Evolutionary conservation across 1,140 invertebrate genomes (phyloP), one percentile per base, ranked within the genome.

Genomic region (Temnothorax nylanderi): DNA sequence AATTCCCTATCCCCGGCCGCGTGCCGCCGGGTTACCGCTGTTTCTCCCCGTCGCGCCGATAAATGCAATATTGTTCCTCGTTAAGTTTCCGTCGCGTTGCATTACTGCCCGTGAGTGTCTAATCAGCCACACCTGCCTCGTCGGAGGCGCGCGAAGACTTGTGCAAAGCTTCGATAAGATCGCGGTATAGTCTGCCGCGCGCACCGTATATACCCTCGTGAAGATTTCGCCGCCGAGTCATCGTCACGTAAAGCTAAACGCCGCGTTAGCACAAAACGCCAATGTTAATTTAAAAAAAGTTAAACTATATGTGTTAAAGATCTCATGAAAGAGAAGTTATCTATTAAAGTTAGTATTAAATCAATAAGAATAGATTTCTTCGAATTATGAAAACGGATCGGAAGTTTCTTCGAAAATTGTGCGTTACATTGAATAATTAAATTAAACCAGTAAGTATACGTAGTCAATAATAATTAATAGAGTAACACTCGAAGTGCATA

Each of bases 31-130:
- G 18, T 65, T 51, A 65, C 62, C 62, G 44, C 18, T 26, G 47
- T 54, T 56, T 69, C 34, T 41, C n/a, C 13, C 18, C 26, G 16
- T 47, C 49, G 16, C 32, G 54, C 21, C 56, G 69, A 84, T 84
- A 84, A 84, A 74, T 75, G 26, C 41, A 74, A 60, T 82, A 82
- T 58, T 74, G 80, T 82, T 74, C 80, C 67, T 58, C 80, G 69
- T 84, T 74, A 82, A 74, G 54, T 78, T 41, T 54, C 65, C 78
- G 78, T 47, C 67, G 54, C 67, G 54, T 34, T 82, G 16, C 67
- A 82, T 82, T 82, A 72, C 37, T 60, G 67, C 11, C 80, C 54
- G 47, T 54, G 37, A 82, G 54, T n/a, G 54, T 82, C 54, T 82
- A 74, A 82, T 82, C 80, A 82, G 51, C 41, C 67, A 18, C 67